Evolutionary conservation across 2,113 vertebrate genomes (phyloP).

Genomic region (Trematomus loennbergii): DNA sequence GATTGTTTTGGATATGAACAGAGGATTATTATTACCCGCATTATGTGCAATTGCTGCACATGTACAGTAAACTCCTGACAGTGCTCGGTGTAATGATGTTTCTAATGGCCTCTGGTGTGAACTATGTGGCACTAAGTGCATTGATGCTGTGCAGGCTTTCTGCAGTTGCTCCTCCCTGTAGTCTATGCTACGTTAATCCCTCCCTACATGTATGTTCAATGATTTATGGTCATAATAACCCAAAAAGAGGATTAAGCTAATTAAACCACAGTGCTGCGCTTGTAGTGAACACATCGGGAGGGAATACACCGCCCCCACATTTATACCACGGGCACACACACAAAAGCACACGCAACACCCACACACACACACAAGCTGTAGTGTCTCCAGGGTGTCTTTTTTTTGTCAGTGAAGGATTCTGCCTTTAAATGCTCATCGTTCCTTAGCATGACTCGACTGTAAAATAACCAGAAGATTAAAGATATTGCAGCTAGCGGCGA

Average conservation of each 20-base stretch:
- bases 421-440: conserved; percentile 54
- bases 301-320: conserved; percentile 66
- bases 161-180: conserved; percentile 60
- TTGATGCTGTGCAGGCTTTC: conserved; percentile 65
- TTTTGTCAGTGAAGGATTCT: conserved; percentile 34
- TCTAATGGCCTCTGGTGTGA: conserved; percentile 68
- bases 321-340: conserved; percentile 43
- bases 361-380: conserved; percentile 30
- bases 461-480: conserved; percentile 75
- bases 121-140: conserved; percentile 63
- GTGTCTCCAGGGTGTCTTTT: conserved; percentile 63
- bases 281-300: conserved; percentile 76
- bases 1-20: conserved; percentile 17
- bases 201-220: conserved; percentile 76
- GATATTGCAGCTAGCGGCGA: conserved; percentile 44
- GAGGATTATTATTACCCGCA: conserved; percentile 9
- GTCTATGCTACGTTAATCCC: conserved; percentile 72
- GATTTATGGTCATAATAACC: conserved; percentile 83
- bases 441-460: conserved; percentile 71
- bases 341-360: conserved; percentile 19
- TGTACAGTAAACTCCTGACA: conserved; percentile 31
- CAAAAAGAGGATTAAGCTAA: conserved; percentile 84
- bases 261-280: conserved; percentile 76
- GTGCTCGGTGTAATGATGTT: conserved; percentile 49
- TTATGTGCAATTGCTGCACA: conserved; percentile 28